phyloP scores from a whole-genome alignment of 2,888 invertebrate genomes.

The Petrolisthes cinctipes region DNA sequence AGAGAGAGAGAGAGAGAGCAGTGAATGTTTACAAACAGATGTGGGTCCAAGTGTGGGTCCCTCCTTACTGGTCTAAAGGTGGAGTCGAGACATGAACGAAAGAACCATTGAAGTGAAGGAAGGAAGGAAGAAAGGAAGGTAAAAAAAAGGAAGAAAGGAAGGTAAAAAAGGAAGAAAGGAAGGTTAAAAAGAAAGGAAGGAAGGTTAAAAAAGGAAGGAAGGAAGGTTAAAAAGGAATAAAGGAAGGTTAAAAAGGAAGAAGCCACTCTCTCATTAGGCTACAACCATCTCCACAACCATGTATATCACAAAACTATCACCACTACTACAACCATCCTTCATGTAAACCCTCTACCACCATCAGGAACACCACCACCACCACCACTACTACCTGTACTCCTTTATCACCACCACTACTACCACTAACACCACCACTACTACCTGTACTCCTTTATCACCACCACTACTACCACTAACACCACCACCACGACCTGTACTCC shows the following conservation, averaged over 20 bases:
- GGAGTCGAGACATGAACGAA: background rate
- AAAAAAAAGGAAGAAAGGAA: too few relatives aligned
- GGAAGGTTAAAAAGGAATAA: background rate
- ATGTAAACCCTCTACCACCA: background rate
- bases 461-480: background rate
- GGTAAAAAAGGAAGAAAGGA: background rate
- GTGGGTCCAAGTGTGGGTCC: too few relatives aligned
- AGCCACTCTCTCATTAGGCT: too few relatives aligned
- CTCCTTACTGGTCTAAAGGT: too few relatives aligned
- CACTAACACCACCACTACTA: too few relatives aligned
- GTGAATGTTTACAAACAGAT: too few relatives aligned
- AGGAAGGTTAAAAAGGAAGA: background rate
- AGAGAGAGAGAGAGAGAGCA: background rate
- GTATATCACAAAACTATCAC: too few relatives aligned
- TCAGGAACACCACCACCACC: background rate
- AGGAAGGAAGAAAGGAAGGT: too few relatives aligned
- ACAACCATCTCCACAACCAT: background rate
- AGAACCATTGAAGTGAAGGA: background rate
- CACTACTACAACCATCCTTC: background rate
- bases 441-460: too few relatives aligned
- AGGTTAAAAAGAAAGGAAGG: background rate
- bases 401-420: background rate
- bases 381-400: background rate
- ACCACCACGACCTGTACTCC: background rate
- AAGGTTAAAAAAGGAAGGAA: background rate